A percentile compares a stretch with the other conserved stretches of the same genome.
phyloP scores from a whole-genome alignment of 92 coral and sea anemone species.

The Zoanthus solanderi region DNA sequence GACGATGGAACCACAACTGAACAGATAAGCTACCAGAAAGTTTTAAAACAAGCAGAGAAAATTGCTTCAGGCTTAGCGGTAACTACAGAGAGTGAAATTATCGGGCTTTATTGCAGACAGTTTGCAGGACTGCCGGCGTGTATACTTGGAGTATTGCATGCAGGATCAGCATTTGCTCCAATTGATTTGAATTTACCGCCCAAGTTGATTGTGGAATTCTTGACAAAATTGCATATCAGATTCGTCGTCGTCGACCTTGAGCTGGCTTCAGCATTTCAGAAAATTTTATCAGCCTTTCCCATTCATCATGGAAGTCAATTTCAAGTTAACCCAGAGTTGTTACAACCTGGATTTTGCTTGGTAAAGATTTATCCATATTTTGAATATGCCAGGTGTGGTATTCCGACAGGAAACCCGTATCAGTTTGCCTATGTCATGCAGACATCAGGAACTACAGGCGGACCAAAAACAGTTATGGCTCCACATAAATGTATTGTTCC shows the following conservation, averaged over 20 bases:
- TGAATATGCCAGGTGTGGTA: neutral
- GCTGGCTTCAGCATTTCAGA: slow-evolving; percentile 15
- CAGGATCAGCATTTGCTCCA: slow-evolving; percentile 84
- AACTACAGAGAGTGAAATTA: slow-evolving; percentile 33
- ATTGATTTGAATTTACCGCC: slow-evolving; percentile 73
- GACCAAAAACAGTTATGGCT: slow-evolving; percentile 84
- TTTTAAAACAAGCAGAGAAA: slow-evolving; percentile 56
- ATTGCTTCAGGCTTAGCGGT: slow-evolving; percentile 54
- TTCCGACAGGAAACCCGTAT: neutral
- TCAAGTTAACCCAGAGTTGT: neutral
- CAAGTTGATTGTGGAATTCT: slow-evolving; percentile 55
- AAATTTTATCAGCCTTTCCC: neutral
- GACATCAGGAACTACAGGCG: slow-evolving; percentile 97
- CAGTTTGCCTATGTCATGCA: slow-evolving; percentile 90
- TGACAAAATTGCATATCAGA: slow-evolving; percentile 54
- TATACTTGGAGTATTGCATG: slow-evolving; percentile 77
- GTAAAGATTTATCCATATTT: slow-evolving; percentile 9
- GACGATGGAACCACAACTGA: slow-evolving; percentile 57
- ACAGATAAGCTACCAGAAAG: slow-evolving; percentile 69
- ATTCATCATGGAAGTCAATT: neutral
- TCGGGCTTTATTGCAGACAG: slow-evolving; percentile 78
- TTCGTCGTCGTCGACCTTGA: slow-evolving; percentile 59
- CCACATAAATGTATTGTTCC: slow-evolving; percentile 94
- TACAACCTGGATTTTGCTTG: slow-evolving; percentile 13
- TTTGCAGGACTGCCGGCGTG: slow-evolving; percentile 66